Base-by-base conservation (phyloP, 2,888 invertebrate genomes). In the Pteria penguin region DNA sequence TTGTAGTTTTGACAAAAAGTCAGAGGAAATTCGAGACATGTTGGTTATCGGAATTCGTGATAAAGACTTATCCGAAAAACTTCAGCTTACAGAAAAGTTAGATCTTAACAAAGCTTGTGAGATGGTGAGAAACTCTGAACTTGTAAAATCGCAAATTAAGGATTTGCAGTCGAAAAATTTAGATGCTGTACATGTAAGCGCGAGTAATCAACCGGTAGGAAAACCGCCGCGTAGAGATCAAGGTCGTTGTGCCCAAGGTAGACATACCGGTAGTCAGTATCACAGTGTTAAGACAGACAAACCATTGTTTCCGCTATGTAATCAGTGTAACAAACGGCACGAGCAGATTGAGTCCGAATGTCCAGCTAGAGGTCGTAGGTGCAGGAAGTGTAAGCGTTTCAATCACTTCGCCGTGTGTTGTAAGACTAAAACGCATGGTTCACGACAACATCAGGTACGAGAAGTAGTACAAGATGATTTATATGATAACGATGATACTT, bases 21-120 rank as follows among this genome's bases (percentile, higher is more conserved):
- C 11, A 14, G 52, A 67, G 58, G 24, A 65, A n/a, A 78, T 78
- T 14, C 45, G 67, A 45, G 74, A 78, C 24, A 52, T 55, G 5
- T 29, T 78, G 27, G 71, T 78, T 4, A 71, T 78, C 4, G 74
- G 71, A 33, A 66, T 78, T 8, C 45, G 24, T 22, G 70, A 71
- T 54, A 62, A 66, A 4, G 54, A 65, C 18, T 45, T 75, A n/a
- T 78, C 70, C 11, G 78, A 65, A 33, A 69, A 60, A 58, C 62
- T 70, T 18, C 70, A 74, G 61, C 61, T 78, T 5, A 31, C 33
- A 14, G 55, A 55, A 14, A 2, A 77, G 8, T 54, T 69, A 5
- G 61, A 58, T 52, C 36, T 77, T 27, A 65, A 74, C 2, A 45
- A 62, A 52, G 71, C 74, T 24, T 57, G 63, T 18, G 60, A 73